These are phyloP conservation scores for Aleiodes alternator DNA, from an alignment of 2,888 invertebrate species.

Conservation along the genomic window DNA sequence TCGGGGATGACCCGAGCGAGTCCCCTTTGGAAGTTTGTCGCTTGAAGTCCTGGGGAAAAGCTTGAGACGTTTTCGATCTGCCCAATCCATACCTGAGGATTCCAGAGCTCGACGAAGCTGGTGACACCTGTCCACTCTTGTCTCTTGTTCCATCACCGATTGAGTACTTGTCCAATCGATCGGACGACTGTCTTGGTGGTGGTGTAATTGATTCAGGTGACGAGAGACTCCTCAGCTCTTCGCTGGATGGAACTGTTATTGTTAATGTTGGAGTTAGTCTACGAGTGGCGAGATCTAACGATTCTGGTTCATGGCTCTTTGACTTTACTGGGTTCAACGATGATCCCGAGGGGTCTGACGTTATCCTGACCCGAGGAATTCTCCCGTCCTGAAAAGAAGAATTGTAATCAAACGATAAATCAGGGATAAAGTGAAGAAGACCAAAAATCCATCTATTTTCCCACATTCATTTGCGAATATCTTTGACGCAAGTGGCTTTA, in stretches of 20 bases:
- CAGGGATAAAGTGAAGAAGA: background rate
- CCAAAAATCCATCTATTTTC: background rate
- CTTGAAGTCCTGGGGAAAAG: constrained; percentile 58
- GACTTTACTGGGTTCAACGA: constrained; percentile 47
- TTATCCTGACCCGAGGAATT: constrained; percentile 57
- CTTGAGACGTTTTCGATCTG: constrained; percentile 56
- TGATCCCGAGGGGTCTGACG: constrained; percentile 38
- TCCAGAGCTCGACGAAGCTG: constrained; percentile 50
- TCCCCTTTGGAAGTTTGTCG: constrained; percentile 58
- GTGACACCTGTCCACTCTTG: constrained; percentile 49
- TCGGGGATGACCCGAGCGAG: constrained; percentile 64
- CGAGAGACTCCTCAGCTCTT: constrained; percentile 75
- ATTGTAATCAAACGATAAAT: background rate
- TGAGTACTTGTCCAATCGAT: constrained; percentile 58
- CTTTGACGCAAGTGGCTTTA: no score
- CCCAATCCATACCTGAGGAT: constrained; percentile 54
- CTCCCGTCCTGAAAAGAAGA: constrained; percentile 46
- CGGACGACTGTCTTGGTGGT: constrained; percentile 52
- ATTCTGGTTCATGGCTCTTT: constrained; percentile 43
- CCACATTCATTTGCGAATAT: no score
- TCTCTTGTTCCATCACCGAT: constrained; percentile 48
- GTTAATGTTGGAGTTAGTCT: constrained; percentile 77
- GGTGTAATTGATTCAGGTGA: constrained; percentile 72
- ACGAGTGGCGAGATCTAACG: constrained; percentile 58
- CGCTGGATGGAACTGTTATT: constrained; percentile 80